Evolutionary conservation across 2,888 invertebrate genomes (phyloP), one percentile per base, ranked within the genome.

Genomic region (Agonopterix arenella): DNA sequence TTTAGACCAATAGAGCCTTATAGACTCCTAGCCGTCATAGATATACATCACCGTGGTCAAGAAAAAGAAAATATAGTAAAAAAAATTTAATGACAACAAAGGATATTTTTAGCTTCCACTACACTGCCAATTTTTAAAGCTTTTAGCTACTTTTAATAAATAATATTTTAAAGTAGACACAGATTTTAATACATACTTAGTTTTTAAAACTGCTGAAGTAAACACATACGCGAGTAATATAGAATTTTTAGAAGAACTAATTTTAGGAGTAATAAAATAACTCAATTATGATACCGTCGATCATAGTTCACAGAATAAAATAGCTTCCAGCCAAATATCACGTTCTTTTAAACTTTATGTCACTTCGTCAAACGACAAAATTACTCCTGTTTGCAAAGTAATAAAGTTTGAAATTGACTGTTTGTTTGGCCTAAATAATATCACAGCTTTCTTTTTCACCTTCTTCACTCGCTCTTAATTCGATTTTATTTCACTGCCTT

Each of bases 121-220:
- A 73, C 78, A 80, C 81, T 49, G 80, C 78, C 73, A 75, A 64
- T 75, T 59, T 51, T 62, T 57, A 58, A 68, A 74, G 79, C 79
- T 79, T 50, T 64, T 64, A 74, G 67, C 62, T 52, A 50, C 59
- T 60, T 58, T 57, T 13, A 7, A 28, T 28, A 28, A 28, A 1
- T 28, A 40, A n/a, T 10, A 40, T n/a, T n/a, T n/a, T n/a, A 40
- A 40, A 40, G 40, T 40, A 40, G 40, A 40, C 40, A n/a, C 9
- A n/a, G 55, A 61, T 63, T 63, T 18, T 13, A 11, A 8, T 42
- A 40, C 3, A 59, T 61, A 13, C 13, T 13, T 13, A 67, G 56
- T 44, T 57, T 66, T 66, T 69, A 59, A 59, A 52, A 56, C 61
- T 67, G 64, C 63, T 76, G 70, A 53, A 67, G 57, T 64, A 62